phyloP scores from a whole-genome alignment of 2,888 invertebrate species.

The Prionchulus punctatus region DNA sequence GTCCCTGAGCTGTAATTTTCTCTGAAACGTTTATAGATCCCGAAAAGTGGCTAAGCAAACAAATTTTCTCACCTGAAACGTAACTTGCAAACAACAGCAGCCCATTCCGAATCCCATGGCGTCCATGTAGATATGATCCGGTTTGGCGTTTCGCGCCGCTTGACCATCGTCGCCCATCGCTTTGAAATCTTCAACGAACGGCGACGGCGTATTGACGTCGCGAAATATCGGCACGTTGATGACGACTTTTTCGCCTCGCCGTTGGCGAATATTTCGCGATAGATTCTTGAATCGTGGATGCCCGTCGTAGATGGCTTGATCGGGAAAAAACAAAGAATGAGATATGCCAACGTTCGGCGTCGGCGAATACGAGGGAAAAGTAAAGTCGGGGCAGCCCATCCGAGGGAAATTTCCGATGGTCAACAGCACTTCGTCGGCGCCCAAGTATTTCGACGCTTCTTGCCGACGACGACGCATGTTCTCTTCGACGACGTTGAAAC shows the following conservation, averaged over 20 bases:
- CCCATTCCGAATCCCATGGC: slow-evolving; percentile 99
- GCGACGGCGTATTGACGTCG: slow-evolving; percentile 31
- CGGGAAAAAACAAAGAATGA: slow-evolving; percentile 69
- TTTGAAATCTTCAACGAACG: slow-evolving; percentile 48
- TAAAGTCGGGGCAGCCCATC: slow-evolving; percentile 73
- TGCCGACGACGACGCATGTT: slow-evolving; percentile 69
- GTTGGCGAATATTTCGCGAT: slow-evolving; percentile 71
- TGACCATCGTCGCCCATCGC: slow-evolving; percentile 44
- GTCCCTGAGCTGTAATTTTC: too few relatives aligned
- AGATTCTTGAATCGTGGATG: slow-evolving; percentile 73
- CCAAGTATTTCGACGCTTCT: slow-evolving; percentile 55
- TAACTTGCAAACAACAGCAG: slow-evolving; percentile 86
- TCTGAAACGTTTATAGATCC: too few relatives aligned
- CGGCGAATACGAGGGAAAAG: slow-evolving; percentile 51
- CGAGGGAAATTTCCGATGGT: slow-evolving; percentile 52
- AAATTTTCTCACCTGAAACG: too few relatives aligned
- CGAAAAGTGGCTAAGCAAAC: too few relatives aligned
- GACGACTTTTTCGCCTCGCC: slow-evolving; percentile 82
- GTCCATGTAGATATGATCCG: slow-evolving; percentile 91
- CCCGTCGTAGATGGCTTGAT: slow-evolving; percentile 78
- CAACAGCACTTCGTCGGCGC: slow-evolving; percentile 24
- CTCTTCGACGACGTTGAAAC: slow-evolving; percentile 93
- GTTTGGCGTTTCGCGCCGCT: slow-evolving; percentile 50
- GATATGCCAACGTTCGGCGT: slow-evolving; percentile 57
- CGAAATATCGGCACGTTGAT: slow-evolving; percentile 78